Percentiles rank a stretch among this genome's conserved stretches.
phyloP scores from a whole-genome alignment of 2,113 vertebrate genomes.

The Narcine bancroftii region DNA sequence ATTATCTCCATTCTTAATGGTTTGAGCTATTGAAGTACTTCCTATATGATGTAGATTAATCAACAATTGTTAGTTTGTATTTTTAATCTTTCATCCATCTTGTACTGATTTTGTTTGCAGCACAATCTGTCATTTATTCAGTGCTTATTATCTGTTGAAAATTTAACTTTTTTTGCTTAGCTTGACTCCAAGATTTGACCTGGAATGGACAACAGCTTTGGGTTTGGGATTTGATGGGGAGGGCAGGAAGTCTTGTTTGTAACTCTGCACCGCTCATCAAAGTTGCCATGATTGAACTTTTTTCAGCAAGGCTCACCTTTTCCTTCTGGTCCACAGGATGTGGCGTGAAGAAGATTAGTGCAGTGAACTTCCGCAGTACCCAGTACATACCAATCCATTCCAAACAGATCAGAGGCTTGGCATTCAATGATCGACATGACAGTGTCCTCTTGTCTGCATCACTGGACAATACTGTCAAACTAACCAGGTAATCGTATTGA shows the following conservation, averaged over 20 bases:
- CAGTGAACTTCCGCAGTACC: constrained; percentile 75
- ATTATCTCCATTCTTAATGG: background rate
- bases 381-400: constrained; percentile 88
- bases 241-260: background rate
- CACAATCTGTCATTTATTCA: background rate
- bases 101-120: background rate
- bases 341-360: constrained; percentile 89
- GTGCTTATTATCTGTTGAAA: background rate
- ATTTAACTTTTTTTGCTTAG: background rate
- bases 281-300: background rate
- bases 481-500: constrained; percentile 74
- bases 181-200: background rate
- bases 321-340: constrained; percentile 59
- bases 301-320: background rate
- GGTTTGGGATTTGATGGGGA: background rate
- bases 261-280: background rate
- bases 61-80: no score
- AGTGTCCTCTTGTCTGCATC: constrained; percentile 84
- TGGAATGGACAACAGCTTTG: background rate
- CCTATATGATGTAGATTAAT: background rate
- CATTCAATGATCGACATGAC: constrained; percentile 67
- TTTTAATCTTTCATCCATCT: background rate
- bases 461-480: constrained; percentile 80
- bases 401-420: constrained; percentile 83
- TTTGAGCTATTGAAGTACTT: background rate